These are phyloP conservation scores for Otis tarda DNA, from an alignment of 2,113 vertebrate genomes.

Conservation along the genomic window DNA sequence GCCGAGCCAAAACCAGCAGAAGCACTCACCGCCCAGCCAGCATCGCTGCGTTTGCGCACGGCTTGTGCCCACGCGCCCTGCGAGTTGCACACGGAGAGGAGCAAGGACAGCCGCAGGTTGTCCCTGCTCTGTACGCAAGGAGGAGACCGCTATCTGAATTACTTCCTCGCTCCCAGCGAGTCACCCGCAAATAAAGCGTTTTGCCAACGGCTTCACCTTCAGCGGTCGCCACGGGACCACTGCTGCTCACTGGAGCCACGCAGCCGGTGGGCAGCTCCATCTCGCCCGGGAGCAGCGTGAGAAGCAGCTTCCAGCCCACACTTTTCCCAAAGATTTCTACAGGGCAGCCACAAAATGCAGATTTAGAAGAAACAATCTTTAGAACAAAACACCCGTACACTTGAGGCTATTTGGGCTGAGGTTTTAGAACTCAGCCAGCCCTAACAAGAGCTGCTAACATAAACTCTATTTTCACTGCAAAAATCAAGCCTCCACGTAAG, in stretches of 20 bases:
- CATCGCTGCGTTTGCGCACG: accelerated
- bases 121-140: neutral
- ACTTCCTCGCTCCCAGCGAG: neutral
- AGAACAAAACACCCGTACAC: neutral
- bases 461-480: neutral
- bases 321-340: neutral
- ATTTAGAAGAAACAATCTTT: neutral
- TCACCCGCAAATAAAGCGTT: neutral
- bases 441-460: neutral
- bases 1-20: neutral
- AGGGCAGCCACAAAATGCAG: neutral
- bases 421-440: neutral
- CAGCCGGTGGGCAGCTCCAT: neutral
- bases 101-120: neutral
- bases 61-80: neutral
- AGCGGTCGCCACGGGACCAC: neutral
- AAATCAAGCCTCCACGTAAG: neutral
- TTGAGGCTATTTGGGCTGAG: neutral
- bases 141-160: neutral
- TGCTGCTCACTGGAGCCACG: neutral
- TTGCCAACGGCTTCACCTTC: neutral
- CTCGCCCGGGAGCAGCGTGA: neutral
- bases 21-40: neutral
- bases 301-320: neutral
- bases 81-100: accelerated